Evolutionary conservation across 1,140 invertebrate genomes (phyloP), one percentile per base, ranked within the genome.

Genomic region (Lucilia sericata): DNA sequence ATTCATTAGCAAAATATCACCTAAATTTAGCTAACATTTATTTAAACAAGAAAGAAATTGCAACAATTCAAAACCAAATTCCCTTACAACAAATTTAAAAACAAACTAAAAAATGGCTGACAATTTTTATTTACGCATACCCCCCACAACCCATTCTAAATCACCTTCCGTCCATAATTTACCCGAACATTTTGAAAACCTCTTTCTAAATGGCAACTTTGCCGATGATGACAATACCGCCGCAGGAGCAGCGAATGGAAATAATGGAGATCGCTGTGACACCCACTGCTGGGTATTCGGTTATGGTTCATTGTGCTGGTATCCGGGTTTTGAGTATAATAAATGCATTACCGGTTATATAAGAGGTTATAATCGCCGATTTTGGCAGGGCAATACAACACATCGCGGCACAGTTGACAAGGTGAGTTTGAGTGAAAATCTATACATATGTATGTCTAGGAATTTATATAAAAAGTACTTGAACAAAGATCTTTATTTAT

Each of bases 261-360:
- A 84, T 30, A 30, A 30, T 30, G 25, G 25, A 30, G 25, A 30
- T 30, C 1, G 25, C 25, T 2, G 25, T 83, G 65, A 88, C 83
- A 14, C 87, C 10, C 78, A 85, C 36, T 87, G 94, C 25, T 97
- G 96, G 96, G 93, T 97, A 17, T 97, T 97, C 87, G 96, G 96
- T 0, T 97, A 97, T 87, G 96, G 96, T 13, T 97, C 96, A 1
- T 88, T 98, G 5, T 96, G 96, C 91, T 98, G 96, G 96, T 93
- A 95, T 90, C 96, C 96, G 0, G 96, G 96, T 36, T 97, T 98
- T 88, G 92, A 94, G 84, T 97, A 94, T 88, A 92, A 93, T 84
- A 93, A 94, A 87, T 94, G 94, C 36, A 92, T 94, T 5, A 93
- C 94, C 12, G 96, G 96, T 10, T 94, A 94, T 86, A 88, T 91